Base-by-base conservation (phyloP, 2,888 invertebrate species). In the Zonitis immaculata region DNA sequence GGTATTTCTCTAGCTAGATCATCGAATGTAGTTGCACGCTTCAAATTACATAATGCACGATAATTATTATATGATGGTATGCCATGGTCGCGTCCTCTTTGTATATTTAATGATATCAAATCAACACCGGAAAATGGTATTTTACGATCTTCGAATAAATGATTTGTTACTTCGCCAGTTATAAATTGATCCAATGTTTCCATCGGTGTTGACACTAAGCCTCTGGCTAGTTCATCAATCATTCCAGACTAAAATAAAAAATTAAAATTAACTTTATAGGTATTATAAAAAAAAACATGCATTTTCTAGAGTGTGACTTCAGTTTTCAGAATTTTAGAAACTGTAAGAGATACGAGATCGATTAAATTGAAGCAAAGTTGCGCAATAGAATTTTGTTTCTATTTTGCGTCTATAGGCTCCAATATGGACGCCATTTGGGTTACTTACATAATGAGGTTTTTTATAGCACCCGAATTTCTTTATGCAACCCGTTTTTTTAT, bases 111-210 rank as follows among this genome's bases (percentile, higher is more conserved):
- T 0, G 95, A 89, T n/a, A 95, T 85, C 48, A 96, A 79, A 77
- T 96, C 96, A 53, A 96, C 80, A 7, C 96, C 96, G 0, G 95
- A 95, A 76, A 94, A 94, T 0, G 94, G 93, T 59, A 91, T 87
- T 58, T 86, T 86, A 12, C 87, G 82, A 69, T 94, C 90, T 74
- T 96, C 95, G 73, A 96, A 96, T 50, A 96, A 78, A 76, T 96
- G 96, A 76, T 96, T 95, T 7, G 94, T 93, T 1, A 95, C 92
- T 79, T 95, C 95, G 0, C 92, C 92, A 0, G 95, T 94, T 63
- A 95, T 90, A 73, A 95, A 94, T 73, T 94, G 93, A 77, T 95
- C 95, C 46, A 95, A 77, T 1, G 90, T 91, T 76, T 95, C 95
- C 90, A 95, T 93, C 0, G 94, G 93, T 0, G 92, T 92, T 0